phyloP scores from a whole-genome alignment of 2,113 vertebrate species.

The Mobula birostris region DNA sequence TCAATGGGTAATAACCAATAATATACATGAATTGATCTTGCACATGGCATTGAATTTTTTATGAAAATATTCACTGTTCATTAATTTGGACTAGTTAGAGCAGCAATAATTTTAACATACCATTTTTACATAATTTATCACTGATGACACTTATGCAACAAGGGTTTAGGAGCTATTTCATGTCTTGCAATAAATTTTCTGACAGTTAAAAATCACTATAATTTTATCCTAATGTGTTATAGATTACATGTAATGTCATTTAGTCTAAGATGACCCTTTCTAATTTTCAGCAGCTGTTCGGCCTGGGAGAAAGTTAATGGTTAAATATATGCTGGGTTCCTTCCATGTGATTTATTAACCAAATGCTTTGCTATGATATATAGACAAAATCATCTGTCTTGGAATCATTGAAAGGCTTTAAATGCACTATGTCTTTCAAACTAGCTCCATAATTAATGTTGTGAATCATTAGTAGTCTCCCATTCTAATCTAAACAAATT shows the following conservation, averaged over 20 bases:
- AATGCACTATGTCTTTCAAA: slow-evolving; percentile 20
- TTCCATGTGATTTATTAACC: slow-evolving; percentile 92
- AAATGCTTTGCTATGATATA: slow-evolving; percentile 94
- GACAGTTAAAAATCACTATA: slow-evolving; percentile 99
- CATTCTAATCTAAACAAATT: slow-evolving; percentile 30
- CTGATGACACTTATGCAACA: slow-evolving; percentile 76
- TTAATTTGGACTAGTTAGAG: slow-evolving; percentile 78
- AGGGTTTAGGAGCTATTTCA: slow-evolving; percentile 85
- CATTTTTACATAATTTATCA: slow-evolving; percentile 83
- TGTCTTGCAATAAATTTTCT: slow-evolving; percentile 91
- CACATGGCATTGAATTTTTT: slow-evolving; percentile 71
- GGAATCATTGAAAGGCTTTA: slow-evolving; percentile 81
- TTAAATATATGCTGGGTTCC: slow-evolving; percentile 90
- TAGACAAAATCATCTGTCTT: slow-evolving; percentile 99
- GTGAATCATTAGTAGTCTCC: slow-evolving; percentile 6
- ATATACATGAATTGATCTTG: slow-evolving; percentile 65
- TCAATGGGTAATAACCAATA: slow-evolving; percentile 58
- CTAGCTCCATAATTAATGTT: slow-evolving; percentile 33
- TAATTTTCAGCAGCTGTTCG: slow-evolving; percentile 99
- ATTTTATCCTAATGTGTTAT: slow-evolving; percentile 99
- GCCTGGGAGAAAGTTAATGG: slow-evolving; percentile 96
- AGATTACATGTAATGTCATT: slow-evolving; percentile 99
- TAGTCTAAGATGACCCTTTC: slow-evolving; percentile 91
- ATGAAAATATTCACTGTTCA: slow-evolving; percentile 69
- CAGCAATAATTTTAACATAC: slow-evolving; percentile 80